Base-by-base conservation (phyloP, 2,113 vertebrate genomes). In the Brevimyrus niger region DNA sequence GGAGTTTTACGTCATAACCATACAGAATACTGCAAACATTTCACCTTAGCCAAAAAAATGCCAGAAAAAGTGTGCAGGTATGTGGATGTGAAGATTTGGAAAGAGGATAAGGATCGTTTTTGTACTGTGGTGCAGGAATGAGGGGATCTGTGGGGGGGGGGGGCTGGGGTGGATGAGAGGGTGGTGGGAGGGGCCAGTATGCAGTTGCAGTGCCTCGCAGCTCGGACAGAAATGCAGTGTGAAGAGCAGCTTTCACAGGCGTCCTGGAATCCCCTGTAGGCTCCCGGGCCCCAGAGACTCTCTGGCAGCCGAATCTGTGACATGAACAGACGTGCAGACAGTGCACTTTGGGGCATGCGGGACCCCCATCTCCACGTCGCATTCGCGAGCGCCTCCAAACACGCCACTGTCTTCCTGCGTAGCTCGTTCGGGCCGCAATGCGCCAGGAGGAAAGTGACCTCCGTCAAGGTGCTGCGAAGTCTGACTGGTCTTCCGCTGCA, bases 401-500 rank as follows among this genome's bases (percentile, higher is more conserved):
- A 7, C 21, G 23, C 82, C 6, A 11, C 42, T 21, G 44, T 48
- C 17, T 86, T 47, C 44, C 46, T 87, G 86, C 17, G 19, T 48
- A 35, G 48, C 27, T 35, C 23, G 48, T 58, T 9, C 48, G 19
- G 27, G 27, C 86, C 17, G 86, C 86, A 87, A 27, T 55, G 50
- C 86, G 27, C 48, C 86, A 87, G 86, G 73, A 15, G 48, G 51
- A 87, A 53, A 55, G 27, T 87, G 48, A 53, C 86, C 86, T 87
- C 86, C 50, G 31, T 27, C 27, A 55, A 87, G 86, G 31, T 55
- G 50, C 50, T 87, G 31, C 31, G 42, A 53, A 35, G 50, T 87
- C 86, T 87, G 86, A 53, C 27, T 55, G 48, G 50, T 87, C 27
- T 19, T 87, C 50, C 8, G 27, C 86, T 38, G 86, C 48, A 55